phyloP scores from a whole-genome alignment of 2,888 invertebrate species.

The Dasypogon diadema region DNA sequence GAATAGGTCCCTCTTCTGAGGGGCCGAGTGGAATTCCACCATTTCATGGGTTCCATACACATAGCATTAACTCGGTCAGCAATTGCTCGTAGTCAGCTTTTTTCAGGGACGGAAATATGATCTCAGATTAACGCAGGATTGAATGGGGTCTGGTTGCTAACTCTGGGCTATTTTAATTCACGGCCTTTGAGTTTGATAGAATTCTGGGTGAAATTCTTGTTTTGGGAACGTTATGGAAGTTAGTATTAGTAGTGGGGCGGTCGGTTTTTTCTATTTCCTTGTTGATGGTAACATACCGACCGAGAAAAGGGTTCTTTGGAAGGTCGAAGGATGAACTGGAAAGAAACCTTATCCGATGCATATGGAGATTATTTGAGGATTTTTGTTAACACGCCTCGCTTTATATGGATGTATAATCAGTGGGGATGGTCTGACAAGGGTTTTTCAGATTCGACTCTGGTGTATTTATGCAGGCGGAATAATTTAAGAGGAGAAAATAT shows the following conservation, averaged over 20 bases:
- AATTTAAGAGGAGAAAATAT: too few species aligned
- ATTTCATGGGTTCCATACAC: neutral
- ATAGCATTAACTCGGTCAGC: neutral
- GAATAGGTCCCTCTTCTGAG: neutral
- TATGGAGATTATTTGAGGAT: constrained; percentile 26
- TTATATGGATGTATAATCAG: neutral
- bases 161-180: neutral
- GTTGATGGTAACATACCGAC: neutral
- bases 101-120: neutral
- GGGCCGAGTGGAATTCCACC: neutral
- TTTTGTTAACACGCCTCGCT: constrained; percentile 17
- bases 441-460: too few species aligned
- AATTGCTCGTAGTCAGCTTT: neutral
- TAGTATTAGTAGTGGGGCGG: too few species aligned
- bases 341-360: constrained; percentile 6
- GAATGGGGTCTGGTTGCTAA: neutral
- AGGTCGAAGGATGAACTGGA: constrained; percentile 1
- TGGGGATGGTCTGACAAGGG: too few species aligned
- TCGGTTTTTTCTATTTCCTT: neutral
- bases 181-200: neutral
- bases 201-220: neutral
- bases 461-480: too few species aligned
- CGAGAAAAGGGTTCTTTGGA: constrained; percentile 16
- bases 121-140: neutral
- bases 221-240: too few species aligned